Evolutionary conservation across 2,888 invertebrate species (phyloP).

Genomic region (Globia sparganii): DNA sequence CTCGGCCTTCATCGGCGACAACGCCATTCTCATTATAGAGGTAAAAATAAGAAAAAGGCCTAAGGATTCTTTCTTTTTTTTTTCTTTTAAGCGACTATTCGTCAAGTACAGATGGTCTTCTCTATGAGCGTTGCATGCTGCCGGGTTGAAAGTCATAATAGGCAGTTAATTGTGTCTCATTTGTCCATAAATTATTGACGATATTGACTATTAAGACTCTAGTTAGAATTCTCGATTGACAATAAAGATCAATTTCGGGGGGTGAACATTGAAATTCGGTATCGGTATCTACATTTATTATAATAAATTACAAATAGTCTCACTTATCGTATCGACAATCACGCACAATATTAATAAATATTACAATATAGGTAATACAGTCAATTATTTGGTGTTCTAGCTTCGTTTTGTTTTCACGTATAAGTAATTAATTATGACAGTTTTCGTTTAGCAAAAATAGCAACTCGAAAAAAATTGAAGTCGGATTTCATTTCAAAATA

Average conservation of each 20-base stretch:
- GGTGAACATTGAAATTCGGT: constrained; percentile 9
- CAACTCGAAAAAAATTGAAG: neutral
- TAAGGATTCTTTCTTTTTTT: too few relatives aligned
- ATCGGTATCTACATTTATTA: constrained; percentile 70
- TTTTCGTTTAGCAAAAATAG: neutral
- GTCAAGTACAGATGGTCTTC: too few relatives aligned
- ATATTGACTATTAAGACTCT: too few relatives aligned
- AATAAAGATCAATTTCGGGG: neutral
- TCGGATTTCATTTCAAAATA: neutral
- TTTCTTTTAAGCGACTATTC: too few relatives aligned
- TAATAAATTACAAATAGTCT: constrained; percentile 73
- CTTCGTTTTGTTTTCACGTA: neutral
- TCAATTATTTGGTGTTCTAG: constrained; percentile 47
- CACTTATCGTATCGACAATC: constrained; percentile 63
- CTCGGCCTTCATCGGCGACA: too few relatives aligned
- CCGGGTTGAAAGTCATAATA: too few relatives aligned
- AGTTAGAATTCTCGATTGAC: neutral
- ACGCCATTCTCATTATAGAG: too few relatives aligned
- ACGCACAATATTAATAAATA: constrained; percentile 30
- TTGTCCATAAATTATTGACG: too few relatives aligned
- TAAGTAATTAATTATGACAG: neutral
- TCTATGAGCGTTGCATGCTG: too few relatives aligned
- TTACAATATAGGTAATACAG: neutral
- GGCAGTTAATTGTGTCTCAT: too few relatives aligned
- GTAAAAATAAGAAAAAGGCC: too few relatives aligned